Conservation (phyloP, 1,140 invertebrate genomes). For the Acromyrmex heyeri region DNA sequence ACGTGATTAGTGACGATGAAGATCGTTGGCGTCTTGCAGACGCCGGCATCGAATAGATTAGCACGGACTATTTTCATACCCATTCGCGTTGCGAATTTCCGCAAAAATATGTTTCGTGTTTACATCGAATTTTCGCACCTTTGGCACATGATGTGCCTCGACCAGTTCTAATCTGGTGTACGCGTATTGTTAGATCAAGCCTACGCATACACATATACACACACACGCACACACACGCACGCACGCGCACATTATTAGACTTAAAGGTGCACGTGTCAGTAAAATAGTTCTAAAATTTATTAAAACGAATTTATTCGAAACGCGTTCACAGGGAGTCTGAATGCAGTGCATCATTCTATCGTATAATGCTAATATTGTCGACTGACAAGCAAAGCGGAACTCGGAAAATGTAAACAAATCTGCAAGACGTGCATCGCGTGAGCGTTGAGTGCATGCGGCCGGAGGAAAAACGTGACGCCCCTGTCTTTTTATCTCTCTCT, state of each 20-base stretch:
- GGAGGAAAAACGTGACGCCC: conserved; percentile 44
- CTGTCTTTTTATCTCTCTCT: not conserved
- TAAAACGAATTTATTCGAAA: not conserved
- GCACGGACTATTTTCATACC: conserved; percentile 28
- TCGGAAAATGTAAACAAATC: conserved; percentile 51
- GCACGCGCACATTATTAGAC: not conserved
- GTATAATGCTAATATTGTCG: conserved; percentile 11
- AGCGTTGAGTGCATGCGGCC: not conserved
- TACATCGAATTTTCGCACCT: conserved; percentile 50
- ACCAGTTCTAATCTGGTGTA: conserved; percentile 6
- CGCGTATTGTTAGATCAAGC: conserved; percentile 49
- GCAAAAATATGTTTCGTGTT: conserved; percentile 43
- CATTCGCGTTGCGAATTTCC: conserved; percentile 28
- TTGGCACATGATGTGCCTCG: conserved; percentile 39
- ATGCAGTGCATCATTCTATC: conserved; percentile 6
- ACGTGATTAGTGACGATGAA: conserved; percentile 37
- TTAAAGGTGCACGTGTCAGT: not conserved
- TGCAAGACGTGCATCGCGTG: conserved; percentile 31
- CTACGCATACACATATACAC: not conserved
- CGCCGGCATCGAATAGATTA: conserved; percentile 29
- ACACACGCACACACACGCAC: not conserved
- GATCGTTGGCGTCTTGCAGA: conserved; percentile 15
- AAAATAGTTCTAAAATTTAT: not conserved
- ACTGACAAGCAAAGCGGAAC: not conserved
- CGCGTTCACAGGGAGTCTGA: not conserved